phyloP scores from a whole-genome alignment of 2,797 vertebrate genomes.

The Arnoldichthys spilopterus region DNA sequence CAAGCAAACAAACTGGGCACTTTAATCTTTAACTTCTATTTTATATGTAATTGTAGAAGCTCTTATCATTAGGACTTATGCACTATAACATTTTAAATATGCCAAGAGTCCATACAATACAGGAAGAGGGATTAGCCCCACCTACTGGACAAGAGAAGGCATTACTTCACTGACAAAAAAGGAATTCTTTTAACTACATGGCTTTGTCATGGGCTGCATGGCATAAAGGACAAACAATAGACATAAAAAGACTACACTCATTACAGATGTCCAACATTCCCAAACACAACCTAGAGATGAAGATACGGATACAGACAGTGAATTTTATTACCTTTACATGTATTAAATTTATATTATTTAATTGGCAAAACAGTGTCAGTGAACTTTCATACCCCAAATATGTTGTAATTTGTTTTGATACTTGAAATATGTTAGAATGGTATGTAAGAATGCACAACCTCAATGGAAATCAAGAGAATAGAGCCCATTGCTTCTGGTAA shows the following conservation, averaged over 20 bases:
- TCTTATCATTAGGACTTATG: no score
- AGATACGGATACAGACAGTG: no score
- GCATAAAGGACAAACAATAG: background rate
- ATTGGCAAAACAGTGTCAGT: no score
- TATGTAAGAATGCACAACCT: no score
- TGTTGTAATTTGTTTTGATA: no score
- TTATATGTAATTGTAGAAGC: background rate
- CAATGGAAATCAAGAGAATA: background rate
- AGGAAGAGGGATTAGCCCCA: constrained; percentile 2
- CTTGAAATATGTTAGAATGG: no score
- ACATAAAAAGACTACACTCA: background rate
- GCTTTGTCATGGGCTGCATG: background rate
- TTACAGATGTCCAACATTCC: background rate
- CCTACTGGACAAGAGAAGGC: constrained; percentile 27
- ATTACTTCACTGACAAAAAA: background rate
- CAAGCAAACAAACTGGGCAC: background rate
- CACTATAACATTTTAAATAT: background rate
- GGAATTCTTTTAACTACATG: background rate
- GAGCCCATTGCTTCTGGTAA: background rate
- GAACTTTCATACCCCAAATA: no score
- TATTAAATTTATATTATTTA: no score
- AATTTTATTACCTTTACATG: no score
- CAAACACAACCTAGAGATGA: background rate
- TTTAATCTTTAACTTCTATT: background rate
- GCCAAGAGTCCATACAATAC: background rate